Percentiles rank a stretch among this genome's conserved stretches.
phyloP scores from a whole-genome alignment of 2,113 vertebrate species.

The Tragelaphus scriptus region DNA sequence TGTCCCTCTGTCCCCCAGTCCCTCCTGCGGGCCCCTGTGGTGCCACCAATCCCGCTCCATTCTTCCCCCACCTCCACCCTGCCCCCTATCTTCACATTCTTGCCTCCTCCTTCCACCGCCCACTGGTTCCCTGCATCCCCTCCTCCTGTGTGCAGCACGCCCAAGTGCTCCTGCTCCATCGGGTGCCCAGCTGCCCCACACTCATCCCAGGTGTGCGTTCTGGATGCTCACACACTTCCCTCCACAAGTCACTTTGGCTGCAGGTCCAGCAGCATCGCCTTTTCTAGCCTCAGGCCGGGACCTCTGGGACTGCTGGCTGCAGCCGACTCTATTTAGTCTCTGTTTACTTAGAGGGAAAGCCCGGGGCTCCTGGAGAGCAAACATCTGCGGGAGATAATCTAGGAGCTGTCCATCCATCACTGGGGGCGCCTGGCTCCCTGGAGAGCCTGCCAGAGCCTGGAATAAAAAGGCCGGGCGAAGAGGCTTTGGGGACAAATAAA shows the following conservation, averaged over 20 bases:
- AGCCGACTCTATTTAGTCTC: constrained; percentile 80
- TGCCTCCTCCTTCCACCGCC: neutral
- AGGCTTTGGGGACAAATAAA: constrained; percentile 91
- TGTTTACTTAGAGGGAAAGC: constrained; percentile 89
- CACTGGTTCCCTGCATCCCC: neutral
- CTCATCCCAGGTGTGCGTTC: neutral
- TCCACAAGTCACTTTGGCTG: constrained; percentile 55
- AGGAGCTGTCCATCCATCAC: constrained; percentile 88
- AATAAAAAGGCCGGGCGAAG: constrained; percentile 88
- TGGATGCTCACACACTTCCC: fast-evolving
- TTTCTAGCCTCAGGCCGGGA: constrained; percentile 62
- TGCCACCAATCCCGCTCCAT: fast-evolving
- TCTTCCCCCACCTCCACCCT: neutral
- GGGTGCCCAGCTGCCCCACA: neutral
- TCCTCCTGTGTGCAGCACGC: neutral
- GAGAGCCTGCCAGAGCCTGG: constrained; percentile 83
- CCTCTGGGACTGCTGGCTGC: constrained; percentile 74
- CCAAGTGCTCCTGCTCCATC: neutral
- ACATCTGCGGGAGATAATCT: constrained; percentile 90
- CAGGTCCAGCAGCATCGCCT: neutral
- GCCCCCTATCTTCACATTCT: neutral
- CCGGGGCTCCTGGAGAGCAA: constrained; percentile 84
- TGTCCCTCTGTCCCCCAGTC: neutral
- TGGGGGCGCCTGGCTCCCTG: constrained; percentile 81
- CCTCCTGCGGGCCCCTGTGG: fast-evolving